Evolutionary conservation across 2,113 vertebrate genomes (phyloP).

Genomic region (Columba livia): DNA sequence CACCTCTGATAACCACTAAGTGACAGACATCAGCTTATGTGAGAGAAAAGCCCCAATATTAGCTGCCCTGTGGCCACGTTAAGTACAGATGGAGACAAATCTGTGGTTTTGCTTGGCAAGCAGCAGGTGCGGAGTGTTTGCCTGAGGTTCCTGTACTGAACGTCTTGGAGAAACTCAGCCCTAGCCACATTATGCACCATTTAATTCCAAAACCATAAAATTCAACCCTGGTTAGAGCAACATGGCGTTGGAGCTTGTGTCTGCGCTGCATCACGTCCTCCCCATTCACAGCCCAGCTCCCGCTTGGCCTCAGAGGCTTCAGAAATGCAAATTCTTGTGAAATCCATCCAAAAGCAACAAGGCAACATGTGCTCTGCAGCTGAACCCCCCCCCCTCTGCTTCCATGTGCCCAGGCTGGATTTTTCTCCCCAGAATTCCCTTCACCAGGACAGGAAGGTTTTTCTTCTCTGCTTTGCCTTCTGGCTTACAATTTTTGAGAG

Average conservation of each 20-base stretch:
- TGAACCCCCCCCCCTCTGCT: background rate
- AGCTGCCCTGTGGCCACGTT: background rate
- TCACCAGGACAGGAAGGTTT: background rate
- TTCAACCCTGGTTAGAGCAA: background rate
- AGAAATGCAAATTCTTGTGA: conserved; percentile 26
- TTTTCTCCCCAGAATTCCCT: background rate
- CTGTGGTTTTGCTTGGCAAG: conserved; percentile 21
- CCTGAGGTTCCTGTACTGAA: background rate
- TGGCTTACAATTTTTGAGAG: conserved; percentile 46
- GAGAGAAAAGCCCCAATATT: conserved; percentile 15
- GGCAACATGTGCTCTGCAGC: conserved; percentile 45
- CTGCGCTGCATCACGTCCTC: background rate
- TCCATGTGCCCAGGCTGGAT: background rate
- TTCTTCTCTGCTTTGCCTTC: background rate
- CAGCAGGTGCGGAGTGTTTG: background rate
- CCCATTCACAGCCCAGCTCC: background rate
- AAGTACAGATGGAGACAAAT: background rate
- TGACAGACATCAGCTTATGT: background rate
- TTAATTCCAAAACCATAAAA: conserved; percentile 27
- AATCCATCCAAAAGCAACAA: conserved; percentile 31
- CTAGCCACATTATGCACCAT: background rate
- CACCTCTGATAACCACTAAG: conserved; percentile 21
- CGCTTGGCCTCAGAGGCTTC: background rate
- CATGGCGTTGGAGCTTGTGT: background rate
- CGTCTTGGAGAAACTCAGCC: background rate